Conservation (phyloP, 2,888 invertebrate genomes). For the Stenurella melanura region DNA sequence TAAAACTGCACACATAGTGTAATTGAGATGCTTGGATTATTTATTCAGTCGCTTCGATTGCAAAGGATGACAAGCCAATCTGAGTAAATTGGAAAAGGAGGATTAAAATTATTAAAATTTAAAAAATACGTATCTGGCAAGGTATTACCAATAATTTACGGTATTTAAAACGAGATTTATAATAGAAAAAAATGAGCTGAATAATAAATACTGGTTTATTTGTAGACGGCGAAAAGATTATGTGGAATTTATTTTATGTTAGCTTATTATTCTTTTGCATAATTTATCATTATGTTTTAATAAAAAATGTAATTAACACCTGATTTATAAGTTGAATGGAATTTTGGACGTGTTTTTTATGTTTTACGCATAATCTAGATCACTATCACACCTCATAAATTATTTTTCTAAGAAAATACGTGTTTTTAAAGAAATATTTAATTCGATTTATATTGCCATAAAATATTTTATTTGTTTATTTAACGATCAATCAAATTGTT, state of each 20-base stretch:
- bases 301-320: neutral
- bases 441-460: too few species aligned
- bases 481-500: too few species aligned
- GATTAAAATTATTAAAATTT: conserved; percentile 9
- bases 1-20: neutral
- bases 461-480: too few species aligned
- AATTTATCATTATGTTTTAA: neutral
- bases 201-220: conserved; percentile 15
- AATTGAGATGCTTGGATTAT: neutral
- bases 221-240: conserved; percentile 3
- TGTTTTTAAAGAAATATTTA: too few species aligned
- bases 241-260: neutral
- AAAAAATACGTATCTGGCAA: neutral
- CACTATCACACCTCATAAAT: neutral
- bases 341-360: neutral
- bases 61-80: conserved; percentile 11
- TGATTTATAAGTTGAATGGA: neutral
- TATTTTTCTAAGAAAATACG: too few species aligned
- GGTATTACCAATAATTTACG: conserved; percentile 5
- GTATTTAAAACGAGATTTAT: conserved; percentile 8
- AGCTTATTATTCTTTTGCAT: neutral
- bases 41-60: neutral
- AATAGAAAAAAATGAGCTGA: neutral
- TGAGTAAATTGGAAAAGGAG: neutral
- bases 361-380: neutral